Conservation (phyloP, 2,113 vertebrate species). For the Urocitellus parryii region DNA sequence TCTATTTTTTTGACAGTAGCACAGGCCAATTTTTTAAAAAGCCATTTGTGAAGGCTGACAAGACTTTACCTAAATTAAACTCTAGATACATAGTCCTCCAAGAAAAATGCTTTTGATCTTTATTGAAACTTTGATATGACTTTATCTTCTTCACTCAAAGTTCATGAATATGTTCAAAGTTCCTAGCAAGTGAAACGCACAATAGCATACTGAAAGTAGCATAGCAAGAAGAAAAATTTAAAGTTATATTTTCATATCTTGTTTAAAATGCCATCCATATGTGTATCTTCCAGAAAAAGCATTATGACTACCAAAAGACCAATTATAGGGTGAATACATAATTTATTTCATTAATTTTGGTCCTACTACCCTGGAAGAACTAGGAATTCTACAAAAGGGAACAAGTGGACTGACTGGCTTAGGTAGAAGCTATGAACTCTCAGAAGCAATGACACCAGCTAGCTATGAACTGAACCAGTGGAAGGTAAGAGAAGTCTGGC, state of each 20-base stretch:
- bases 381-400: constrained; percentile 64
- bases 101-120: constrained; percentile 35
- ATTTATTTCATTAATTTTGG: constrained; percentile 59
- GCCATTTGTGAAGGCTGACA: constrained; percentile 27
- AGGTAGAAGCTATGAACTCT: constrained; percentile 37
- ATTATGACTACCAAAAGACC: constrained; percentile 52
- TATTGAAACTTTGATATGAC: constrained; percentile 40
- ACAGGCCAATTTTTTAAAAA: constrained; percentile 8
- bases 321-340: constrained; percentile 58
- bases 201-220: constrained; percentile 40
- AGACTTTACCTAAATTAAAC: constrained; percentile 47
- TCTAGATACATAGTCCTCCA: constrained; percentile 46
- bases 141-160: constrained; percentile 36
- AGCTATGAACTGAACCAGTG: not conserved
- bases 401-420: constrained; percentile 32
- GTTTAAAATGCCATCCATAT: constrained; percentile 63
- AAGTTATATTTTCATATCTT: constrained; percentile 57
- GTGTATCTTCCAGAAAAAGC: constrained; percentile 59
- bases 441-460: not conserved
- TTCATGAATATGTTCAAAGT: constrained; percentile 51
- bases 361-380: not conserved
- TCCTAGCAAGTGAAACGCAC: constrained; percentile 28
- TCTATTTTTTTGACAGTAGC: constrained; percentile 19
- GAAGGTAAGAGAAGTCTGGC: constrained; percentile 25
- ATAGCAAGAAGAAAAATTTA: constrained; percentile 27